phyloP scores from a whole-genome alignment of 2,888 invertebrate genomes.

The Yponomeuta plumbellus region DNA sequence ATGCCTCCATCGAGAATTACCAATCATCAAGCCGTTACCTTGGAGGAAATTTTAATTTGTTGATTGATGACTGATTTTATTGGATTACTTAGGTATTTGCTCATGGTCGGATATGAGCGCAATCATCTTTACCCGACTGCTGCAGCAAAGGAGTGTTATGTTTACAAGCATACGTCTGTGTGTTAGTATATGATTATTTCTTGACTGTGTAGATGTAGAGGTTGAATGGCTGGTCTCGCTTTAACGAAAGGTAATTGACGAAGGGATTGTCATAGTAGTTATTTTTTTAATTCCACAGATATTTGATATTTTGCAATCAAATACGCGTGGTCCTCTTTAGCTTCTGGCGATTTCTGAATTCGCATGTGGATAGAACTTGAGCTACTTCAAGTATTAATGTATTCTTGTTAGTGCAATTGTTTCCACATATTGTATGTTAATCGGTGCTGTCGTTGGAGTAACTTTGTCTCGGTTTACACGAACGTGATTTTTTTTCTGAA shows the following conservation, averaged over 20 bases:
- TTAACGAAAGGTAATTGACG: no score
- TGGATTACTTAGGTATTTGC: not conserved
- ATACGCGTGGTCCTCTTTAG: not conserved
- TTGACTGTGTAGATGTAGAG: no score
- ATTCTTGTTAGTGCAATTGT: conserved; percentile 16
- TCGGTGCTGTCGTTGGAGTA: conserved; percentile 24
- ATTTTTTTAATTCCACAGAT: no score
- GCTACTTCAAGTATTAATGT: not conserved
- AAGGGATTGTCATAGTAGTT: no score
- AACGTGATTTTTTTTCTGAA: not conserved
- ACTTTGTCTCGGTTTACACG: conserved; percentile 5
- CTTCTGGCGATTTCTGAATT: not conserved
- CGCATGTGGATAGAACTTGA: not conserved
- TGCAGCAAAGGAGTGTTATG: no score
- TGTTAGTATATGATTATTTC: no score
- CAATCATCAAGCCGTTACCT: conserved; percentile 15
- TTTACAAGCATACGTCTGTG: no score
- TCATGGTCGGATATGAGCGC: not conserved
- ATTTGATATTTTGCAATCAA: no score
- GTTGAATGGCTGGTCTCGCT: no score
- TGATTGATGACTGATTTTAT: conserved; percentile 13
- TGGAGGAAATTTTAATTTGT: conserved; percentile 7
- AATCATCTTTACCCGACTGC: no score
- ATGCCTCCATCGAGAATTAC: conserved; percentile 14
- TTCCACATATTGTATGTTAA: conserved; percentile 15